A percentile compares a stretch with the other conserved stretches of the same genome.
Conservation (phyloP, 2,113 vertebrate genomes). For the Saguinus imperator region DNA sequence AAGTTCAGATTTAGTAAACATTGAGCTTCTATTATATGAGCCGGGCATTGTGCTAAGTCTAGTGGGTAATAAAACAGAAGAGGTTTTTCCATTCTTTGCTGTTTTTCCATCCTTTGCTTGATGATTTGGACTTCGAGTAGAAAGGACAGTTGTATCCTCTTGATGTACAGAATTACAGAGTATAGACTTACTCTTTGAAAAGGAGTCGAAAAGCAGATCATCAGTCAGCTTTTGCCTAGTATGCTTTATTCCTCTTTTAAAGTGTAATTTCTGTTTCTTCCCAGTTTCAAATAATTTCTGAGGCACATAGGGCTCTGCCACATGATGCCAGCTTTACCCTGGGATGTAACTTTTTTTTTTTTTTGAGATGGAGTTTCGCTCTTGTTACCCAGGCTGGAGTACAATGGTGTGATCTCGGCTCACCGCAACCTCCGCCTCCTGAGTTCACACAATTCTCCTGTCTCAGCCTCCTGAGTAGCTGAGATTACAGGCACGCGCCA, state of each 20-base stretch:
- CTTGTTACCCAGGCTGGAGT: too few relatives aligned
- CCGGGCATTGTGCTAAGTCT: not conserved
- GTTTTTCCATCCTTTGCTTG: not conserved
- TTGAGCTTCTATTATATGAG: not conserved
- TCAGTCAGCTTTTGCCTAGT: not conserved
- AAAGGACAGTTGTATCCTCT: not conserved
- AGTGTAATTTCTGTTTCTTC: not conserved
- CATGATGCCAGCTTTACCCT: not conserved
- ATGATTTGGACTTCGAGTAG: conserved; percentile 11
- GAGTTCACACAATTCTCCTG: too few relatives aligned
- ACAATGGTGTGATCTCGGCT: too few relatives aligned
- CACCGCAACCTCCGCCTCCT: too few relatives aligned
- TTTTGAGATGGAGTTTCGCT: too few relatives aligned
- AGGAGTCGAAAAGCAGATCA: not conserved
- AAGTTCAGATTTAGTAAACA: not conserved
- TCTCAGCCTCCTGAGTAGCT: too few relatives aligned
- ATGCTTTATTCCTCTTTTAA: conserved; percentile 21
- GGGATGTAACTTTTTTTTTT: not conserved
- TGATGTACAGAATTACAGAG: not conserved
- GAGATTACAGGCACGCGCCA: too few relatives aligned
- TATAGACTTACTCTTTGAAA: not conserved
- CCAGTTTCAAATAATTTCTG: not conserved
- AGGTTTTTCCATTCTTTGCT: not conserved
- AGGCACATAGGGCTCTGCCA: not conserved
- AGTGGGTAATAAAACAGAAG: not conserved